Conservation (phyloP, 1,140 invertebrate species). For the Drosophila kanapiae region DNA sequence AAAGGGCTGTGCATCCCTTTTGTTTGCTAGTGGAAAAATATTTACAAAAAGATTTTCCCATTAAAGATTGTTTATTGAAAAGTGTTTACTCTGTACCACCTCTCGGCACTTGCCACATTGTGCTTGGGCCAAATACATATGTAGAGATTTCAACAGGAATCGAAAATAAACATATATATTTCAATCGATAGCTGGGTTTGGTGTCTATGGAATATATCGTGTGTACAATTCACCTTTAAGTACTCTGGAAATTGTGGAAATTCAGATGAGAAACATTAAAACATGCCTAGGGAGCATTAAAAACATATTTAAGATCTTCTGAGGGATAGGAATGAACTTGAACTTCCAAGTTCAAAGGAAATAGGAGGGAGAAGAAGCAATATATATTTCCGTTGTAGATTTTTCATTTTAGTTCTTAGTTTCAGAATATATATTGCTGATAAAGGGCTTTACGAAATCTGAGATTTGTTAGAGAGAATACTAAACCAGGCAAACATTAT, state of each 20-base stretch:
- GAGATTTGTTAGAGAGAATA: not conserved
- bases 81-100: slow-evolving; percentile 40
- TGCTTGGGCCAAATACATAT: slow-evolving; percentile 18
- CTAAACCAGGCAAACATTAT: not conserved
- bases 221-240: slow-evolving; percentile 2
- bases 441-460: not conserved
- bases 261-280: slow-evolving; percentile 2
- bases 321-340: slow-evolving; percentile 43
- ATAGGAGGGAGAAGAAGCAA: not conserved
- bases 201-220: slow-evolving; percentile 13
- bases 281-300: not conserved
- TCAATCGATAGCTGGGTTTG: slow-evolving; percentile 24
- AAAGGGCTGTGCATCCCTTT: not conserved
- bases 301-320: slow-evolving; percentile 1
- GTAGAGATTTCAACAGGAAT: slow-evolving; percentile 20
- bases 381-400: slow-evolving; percentile 4
- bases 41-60: slow-evolving; percentile 29
- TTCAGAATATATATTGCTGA: not conserved
- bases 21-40: slow-evolving; percentile 19
- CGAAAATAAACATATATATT: slow-evolving; percentile 24
- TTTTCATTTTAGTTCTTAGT: not conserved
- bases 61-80: slow-evolving; percentile 40
- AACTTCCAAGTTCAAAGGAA: slow-evolving; percentile 11
- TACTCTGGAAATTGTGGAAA: not conserved
- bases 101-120: slow-evolving; percentile 43